phyloP scores from a whole-genome alignment of 2,113 vertebrate genomes.

The Fulmarus glacialis region DNA sequence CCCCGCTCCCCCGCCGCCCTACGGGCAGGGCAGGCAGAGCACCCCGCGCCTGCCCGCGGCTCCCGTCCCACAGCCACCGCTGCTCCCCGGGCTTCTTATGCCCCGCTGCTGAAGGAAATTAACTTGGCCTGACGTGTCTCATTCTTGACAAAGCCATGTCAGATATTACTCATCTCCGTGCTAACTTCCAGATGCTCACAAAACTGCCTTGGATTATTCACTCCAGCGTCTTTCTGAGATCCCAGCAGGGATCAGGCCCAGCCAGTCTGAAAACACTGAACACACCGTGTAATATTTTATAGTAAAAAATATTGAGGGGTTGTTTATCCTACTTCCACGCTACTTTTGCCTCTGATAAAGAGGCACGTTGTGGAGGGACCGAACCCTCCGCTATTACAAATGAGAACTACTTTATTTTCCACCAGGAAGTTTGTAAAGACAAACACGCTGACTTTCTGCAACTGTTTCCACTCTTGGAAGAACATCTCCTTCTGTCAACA shows the following conservation, averaged over 20 bases:
- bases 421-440: background rate
- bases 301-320: background rate
- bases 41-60: background rate
- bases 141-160: background rate
- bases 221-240: background rate
- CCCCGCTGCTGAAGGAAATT: background rate
- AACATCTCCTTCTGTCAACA: background rate
- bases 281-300: background rate
- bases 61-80: background rate
- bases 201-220: background rate
- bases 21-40: background rate
- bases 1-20: rapidly evolving
- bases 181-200: constrained; percentile 18
- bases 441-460: background rate
- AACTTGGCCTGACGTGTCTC: background rate
- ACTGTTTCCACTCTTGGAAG: background rate
- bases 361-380: background rate
- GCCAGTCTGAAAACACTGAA: background rate
- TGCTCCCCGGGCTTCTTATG: background rate
- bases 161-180: constrained; percentile 14
- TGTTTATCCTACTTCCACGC: background rate
- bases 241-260: background rate
- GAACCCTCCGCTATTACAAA: background rate
- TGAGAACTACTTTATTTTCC: background rate
- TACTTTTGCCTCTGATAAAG: background rate